Evolutionary conservation across 2,888 invertebrate genomes (phyloP), one percentile per base, ranked within the genome.

Genomic region (Ferrisia virgata): DNA sequence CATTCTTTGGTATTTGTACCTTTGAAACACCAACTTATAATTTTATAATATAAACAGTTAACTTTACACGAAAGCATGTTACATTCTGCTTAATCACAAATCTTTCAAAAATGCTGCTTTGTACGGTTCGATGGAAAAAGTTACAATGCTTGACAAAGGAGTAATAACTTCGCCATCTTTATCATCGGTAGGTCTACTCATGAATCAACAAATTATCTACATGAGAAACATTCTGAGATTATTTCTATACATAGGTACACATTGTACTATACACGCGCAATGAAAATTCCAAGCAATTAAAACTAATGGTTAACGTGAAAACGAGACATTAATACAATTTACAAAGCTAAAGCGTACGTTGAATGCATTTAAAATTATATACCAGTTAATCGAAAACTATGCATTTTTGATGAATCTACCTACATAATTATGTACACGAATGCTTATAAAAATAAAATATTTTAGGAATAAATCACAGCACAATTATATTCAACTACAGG

Each of bases 381-480:
- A 58, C 11, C 64, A 15, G 64, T 64, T 64, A 64, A 64, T 64
- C 64, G 28, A 15, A 64, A 64, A 31, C 64, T 28, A 64, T 28
- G 64, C 28, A 31, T 64, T 15, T 15, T 18, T 9, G 53, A 5
- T 64, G 28, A 6, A 64, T 58, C 8, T 58, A 58, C 28, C 28
- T 64, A 64, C 28, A 28, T 13, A 28, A 28, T 58, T 64, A 64
- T 64, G 64, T 64, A 64, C 64, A 64, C 64, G 64, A 28, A 15
- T 64, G 28, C 64, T 64, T 82, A 64, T 1, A 39, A 31, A 64
- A 58, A 82, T 64, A 58, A 47, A 80, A 53, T 80, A 43, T 40
- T n/a, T 80, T 80, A 58, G 22, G 69, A 83, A 39, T 83, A 76
- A 83, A 83, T 83, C 83, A 83, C 83, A 83, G 83, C 83, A 76